Evolutionary conservation across 2,888 invertebrate genomes (phyloP), one percentile per base, ranked within the genome.

Genomic region (Sialis fuliginosa): DNA sequence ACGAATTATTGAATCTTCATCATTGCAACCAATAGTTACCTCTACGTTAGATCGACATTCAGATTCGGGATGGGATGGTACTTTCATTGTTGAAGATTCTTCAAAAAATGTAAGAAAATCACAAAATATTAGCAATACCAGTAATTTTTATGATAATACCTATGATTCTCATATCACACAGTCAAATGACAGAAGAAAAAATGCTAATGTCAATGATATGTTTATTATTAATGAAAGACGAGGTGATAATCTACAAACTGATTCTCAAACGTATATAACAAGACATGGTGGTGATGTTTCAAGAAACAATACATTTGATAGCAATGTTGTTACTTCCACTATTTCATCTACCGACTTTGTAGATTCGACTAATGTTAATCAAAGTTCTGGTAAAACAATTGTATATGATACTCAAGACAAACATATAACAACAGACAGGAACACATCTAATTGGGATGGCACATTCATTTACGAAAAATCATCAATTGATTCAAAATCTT

Each of bases 401-500:
- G 22, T 22, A 22, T 22, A 22, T 22, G 22, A 22, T 22, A 22
- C 22, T 4, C 22, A 22, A 22, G 22, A 22, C 22, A 22, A 22
- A 22, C 22, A 22, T 22, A 22, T 22, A 22, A 32, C 33, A 46
- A 49, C 72, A 68, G 0, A 54, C 63, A 34, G 37, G 12, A 37
- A 12, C 12, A 37, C 37, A 5, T 37, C 37, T 37, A 37, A 37
- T 7, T 69, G 69, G 69, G 67, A 69, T 49, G 69, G 69, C n/a
- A 65, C 65, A 51, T 70, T 69, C 51, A 55, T 64, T 1, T 51
- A 58, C 41, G 69, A 69, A 52, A 60, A 61, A 50, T 58, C 64
- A 1, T 33, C 33, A 30, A 34, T 33, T 43, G 34, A 13, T 13
- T 30, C 13, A 12, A 41, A 41, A 10, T 9, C 9, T 41, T 13